Base-by-base conservation (phyloP, 2,797 vertebrate species). In the Chelonia mydas region DNA sequence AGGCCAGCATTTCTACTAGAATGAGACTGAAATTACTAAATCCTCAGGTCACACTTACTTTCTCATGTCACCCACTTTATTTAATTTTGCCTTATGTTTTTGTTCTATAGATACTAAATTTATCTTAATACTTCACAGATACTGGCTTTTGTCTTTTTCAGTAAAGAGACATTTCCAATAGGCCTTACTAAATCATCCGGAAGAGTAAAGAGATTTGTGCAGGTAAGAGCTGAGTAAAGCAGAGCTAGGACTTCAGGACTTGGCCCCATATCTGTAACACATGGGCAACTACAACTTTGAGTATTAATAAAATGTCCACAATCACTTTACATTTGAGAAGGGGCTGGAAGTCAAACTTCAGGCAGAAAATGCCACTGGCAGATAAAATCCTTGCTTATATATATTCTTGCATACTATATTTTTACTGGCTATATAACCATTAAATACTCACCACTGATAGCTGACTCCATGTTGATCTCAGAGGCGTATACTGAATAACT, bases 401-500 rank as follows among this genome's bases (percentile, higher is more conserved):
- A 82, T 81, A 16, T 17, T 55, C 49, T 28, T n/a, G 49, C 49
- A 81, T 3, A 9, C 54, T 90, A 82, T 33, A 79, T 13, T 54
- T n/a, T 57, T 55, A 53, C 23, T 59, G 87, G 76, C 84, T 88
- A n/a, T 1, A 27, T 6, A 55, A 23, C 16, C 72, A 76, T 33
- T 37, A 17, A 51, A 91, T 94, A 98, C 99, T 99, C 94, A 99
- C 99, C 97, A 98, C 98, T 0, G 98, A 99, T 61, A 99, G 99
- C 96, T 99, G 99, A 97, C 99, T 99, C 99, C 99, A 99, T 0
- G 99, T 99, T 17, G 98, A 99, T 65, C 99, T 98, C 93, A 99
- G 97, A 3, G 99, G 99, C 97, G 98, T 99, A 91, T 98, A 99
- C 92, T 98, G 98, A 92, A 99, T 98, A 97, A 99, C 98, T 3